Percentiles rank a stretch among this genome's conserved stretches.
Conservation (phyloP, 1,140 invertebrate species). For the Scaptodrosophila lebanonensis region DNA sequence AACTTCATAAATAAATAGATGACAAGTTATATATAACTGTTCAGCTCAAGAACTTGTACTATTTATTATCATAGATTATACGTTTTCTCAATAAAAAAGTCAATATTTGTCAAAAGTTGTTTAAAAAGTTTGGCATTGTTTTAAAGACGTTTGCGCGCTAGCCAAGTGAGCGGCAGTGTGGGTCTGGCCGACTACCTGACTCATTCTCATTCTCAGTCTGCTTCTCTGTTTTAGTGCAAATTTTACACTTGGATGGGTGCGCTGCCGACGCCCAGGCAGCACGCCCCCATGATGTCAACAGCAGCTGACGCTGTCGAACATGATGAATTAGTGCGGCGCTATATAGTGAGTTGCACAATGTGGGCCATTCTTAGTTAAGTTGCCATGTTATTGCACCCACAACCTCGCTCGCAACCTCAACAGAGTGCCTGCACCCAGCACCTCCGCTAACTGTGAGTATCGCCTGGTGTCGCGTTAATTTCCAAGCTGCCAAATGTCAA, state of each 20-base stretch:
- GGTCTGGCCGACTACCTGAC: too few relatives aligned
- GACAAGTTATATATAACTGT: too few relatives aligned
- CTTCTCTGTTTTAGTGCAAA: neutral
- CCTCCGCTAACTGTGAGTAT: neutral
- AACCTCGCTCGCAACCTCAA: neutral
- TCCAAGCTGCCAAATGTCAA: slow-evolving; percentile 70
- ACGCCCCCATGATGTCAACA: slow-evolving; percentile 27
- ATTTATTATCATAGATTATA: too few relatives aligned
- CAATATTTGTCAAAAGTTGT: too few relatives aligned
- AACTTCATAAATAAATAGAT: too few relatives aligned
- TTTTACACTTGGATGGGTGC: too few relatives aligned
- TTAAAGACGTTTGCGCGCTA: too few relatives aligned
- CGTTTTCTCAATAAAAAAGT: too few relatives aligned
- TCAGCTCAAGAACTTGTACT: too few relatives aligned
- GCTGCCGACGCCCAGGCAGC: neutral
- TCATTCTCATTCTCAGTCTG: too few relatives aligned
- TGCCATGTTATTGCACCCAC: slow-evolving; percentile 38
- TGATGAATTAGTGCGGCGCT: slow-evolving; percentile 61
- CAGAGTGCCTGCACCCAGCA: neutral
- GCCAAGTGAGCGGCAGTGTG: too few relatives aligned
- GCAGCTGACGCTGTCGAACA: slow-evolving; percentile 54
- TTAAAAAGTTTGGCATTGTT: too few relatives aligned
- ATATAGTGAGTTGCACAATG: neutral
- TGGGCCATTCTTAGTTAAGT: slow-evolving; percentile 13
- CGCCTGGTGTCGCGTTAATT: slow-evolving; percentile 52